A percentile compares a stretch with the other conserved stretches of the same genome.
phyloP scores from a whole-genome alignment of 2,888 invertebrate species.

The Nebria brevicollis region DNA sequence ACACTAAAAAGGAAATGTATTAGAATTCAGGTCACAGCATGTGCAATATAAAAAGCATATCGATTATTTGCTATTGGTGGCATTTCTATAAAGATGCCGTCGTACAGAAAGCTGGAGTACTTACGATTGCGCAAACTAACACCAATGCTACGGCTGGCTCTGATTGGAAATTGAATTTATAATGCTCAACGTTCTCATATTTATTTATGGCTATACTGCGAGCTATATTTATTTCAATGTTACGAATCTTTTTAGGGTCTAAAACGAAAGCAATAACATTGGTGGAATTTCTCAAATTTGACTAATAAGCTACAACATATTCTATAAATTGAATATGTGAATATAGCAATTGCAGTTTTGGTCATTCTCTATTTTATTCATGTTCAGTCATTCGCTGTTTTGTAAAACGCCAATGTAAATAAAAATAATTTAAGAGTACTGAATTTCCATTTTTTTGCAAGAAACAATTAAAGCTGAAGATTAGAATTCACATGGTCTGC shows the following conservation, averaged over 20 bases:
- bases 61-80: neutral
- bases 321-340: no score
- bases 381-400: neutral
- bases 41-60: neutral
- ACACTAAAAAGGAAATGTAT: neutral
- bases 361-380: no score
- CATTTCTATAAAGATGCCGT: neutral
- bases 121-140: neutral
- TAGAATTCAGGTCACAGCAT: neutral
- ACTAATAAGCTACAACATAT: no score
- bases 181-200: neutral
- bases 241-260: no score
- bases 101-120: neutral
- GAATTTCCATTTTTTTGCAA: neutral
- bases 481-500: neutral
- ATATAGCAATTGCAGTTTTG: no score
- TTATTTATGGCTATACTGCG: neutral
- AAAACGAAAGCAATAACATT: no score
- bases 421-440: neutral
- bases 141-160: neutral
- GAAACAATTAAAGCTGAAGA: neutral
- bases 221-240: no score
- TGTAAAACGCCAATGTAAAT: neutral
- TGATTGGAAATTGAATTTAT: constrained; percentile 1
- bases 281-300: no score